Base-by-base conservation (phyloP, 2,797 vertebrate genomes). In the Squalus acanthias region DNA sequence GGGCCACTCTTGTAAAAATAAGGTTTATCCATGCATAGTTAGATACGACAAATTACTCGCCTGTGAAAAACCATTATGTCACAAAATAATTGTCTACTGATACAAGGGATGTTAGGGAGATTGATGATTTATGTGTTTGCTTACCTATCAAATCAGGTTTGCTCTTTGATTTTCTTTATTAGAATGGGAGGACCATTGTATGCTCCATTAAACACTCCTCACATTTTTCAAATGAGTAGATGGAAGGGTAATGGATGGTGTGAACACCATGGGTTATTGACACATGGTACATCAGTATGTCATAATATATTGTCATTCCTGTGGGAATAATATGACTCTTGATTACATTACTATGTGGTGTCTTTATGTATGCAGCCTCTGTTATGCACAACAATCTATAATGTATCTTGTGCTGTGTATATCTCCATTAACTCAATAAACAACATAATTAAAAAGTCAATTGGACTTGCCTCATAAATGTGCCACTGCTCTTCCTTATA, bases 381-480 rank as follows among this genome's bases (percentile, higher is more conserved):
- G n/a, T 93, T 93, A 93, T 69, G 88, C 65, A 22, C 63, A 69
- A 69, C 39, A 24, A 69, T 93, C 91, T 69, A 93, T 93, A 93
- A 93, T 69, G 20, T 46, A 93, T 69, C 65, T 69, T 93, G 91
- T 24, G 2, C 91, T 92, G 89, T 67, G 33, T 92, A 92, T 92
- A 39, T 92, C 89, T 69, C 65, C 63, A 93, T 69, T 69, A 93
- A 69, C 63, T 69, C 65, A 46, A 93, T 93, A 69, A 46, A 69
- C 91, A 69, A 69, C 20, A 69, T 93, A 93, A 93, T 93, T 93
- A 93, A 93, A 92, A 92, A 92, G 89, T 92, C 89, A 92, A 69
- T 93, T 93, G 65, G 89, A 92, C 50, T 69, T 93, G 65, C 63
- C 65, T 69, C 63, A 93, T 93, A 93, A 93, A 93, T 93, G 67